Evolutionary conservation across 2,797 vertebrate species (phyloP), one percentile per base, ranked within the genome.

Genomic region (Leuciscus waleckii): DNA sequence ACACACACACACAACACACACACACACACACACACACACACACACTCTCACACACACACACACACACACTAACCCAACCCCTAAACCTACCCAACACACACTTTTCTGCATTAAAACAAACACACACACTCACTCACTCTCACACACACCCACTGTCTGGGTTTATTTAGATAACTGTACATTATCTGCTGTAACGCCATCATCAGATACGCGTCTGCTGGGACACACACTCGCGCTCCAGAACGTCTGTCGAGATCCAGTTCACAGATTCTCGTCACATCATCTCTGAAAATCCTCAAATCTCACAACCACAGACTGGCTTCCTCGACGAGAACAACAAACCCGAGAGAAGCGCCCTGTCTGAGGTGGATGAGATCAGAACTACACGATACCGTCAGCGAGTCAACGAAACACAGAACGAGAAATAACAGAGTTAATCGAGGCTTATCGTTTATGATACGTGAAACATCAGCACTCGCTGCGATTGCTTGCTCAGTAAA

Each of bases 241-340:
- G 76, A 77, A 37, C 21, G 23, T 13, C 46, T 19, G 54, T 17
- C 0, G 6, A 73, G 63, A 71, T 68, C 75, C 41, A 29, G 65
- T 35, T 54, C 7, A 63, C 29, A 86, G 67, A 51, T 39, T 41
- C 37, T n/a, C 51, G 10, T 71, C 80, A 37, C 13, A 51, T 21
- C 37, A 78, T 80, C 43, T 68, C 68, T 37, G 5, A 79, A 81
- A 81, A 71, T 16, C 67, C 79, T 54, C 23, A 70, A 43, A 70
- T 71, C 54, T 82, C 68, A 46, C 77, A 43, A 61, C 73, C 80
- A 39, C 32, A 82, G 68, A 71, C 80, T 23, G 85, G 19, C 67
- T 73, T 86, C 65, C 67, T 83, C 67, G 23, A 23, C 41, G 73
- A 49, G 78, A 41, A 79, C 61, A 78, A 79, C 67, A 63, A 16